Evolutionary conservation across 2,113 vertebrate species (phyloP).

Genomic region (Cromileptes altivelis): DNA sequence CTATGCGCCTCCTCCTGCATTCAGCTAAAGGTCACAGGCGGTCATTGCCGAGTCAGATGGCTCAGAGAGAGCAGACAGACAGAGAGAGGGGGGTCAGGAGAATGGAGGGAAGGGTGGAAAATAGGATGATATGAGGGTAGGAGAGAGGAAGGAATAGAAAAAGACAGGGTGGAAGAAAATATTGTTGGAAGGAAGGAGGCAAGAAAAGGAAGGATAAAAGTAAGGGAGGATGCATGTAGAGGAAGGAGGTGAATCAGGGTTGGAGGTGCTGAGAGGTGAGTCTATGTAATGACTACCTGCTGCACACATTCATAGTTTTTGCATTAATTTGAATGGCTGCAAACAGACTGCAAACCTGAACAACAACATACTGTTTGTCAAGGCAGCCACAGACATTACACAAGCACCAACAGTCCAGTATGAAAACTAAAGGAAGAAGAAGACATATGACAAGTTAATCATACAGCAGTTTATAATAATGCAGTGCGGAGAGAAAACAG

Average conservation of each 20-base stretch:
- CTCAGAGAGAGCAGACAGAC: slow-evolving; percentile 50
- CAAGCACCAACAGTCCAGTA: neutral
- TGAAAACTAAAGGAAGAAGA: neutral
- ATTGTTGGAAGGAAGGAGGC: neutral
- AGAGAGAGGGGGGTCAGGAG: neutral
- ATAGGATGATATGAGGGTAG: neutral
- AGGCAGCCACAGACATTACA: neutral
- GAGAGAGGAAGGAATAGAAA: neutral
- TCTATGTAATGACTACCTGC: neutral
- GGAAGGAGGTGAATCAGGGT: neutral
- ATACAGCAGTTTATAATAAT: neutral
- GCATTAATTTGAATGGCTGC: neutral
- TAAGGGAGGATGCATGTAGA: neutral
- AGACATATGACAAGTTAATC: neutral
- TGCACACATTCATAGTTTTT: neutral
- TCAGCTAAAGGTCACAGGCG: slow-evolving; percentile 72
- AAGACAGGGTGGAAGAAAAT: neutral
- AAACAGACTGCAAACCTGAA: neutral
- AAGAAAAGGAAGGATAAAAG: neutral
- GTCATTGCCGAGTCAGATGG: slow-evolving; percentile 71
- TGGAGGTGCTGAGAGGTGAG: neutral
- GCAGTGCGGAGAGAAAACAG: neutral
- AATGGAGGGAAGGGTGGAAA: neutral
- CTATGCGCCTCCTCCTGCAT: slow-evolving; percentile 58
- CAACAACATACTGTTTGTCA: neutral